These are phyloP conservation scores for Tachuris rubrigastra DNA, from an alignment of 2,113 vertebrate species.

Conservation along the genomic window DNA sequence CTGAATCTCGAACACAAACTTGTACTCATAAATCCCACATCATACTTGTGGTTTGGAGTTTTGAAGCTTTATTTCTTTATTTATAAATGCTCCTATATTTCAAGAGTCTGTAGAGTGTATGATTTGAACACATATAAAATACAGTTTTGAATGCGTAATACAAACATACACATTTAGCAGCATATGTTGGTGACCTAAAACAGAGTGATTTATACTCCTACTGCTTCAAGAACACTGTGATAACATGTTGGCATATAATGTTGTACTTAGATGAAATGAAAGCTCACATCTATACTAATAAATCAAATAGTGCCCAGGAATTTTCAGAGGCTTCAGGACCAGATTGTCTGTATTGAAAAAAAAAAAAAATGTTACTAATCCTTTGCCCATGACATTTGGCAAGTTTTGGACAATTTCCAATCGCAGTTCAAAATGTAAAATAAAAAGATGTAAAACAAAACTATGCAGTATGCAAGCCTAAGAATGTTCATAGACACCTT, in stretches of 20 bases:
- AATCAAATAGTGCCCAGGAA: background rate
- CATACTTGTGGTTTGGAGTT: background rate
- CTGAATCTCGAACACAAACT: background rate
- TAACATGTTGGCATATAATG: background rate
- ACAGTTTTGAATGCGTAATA: background rate
- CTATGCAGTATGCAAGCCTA: background rate
- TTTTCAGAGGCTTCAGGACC: background rate
- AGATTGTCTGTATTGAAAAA: background rate
- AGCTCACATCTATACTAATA: background rate
- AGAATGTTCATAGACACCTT: background rate
- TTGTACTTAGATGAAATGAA: background rate
- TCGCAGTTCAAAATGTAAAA: background rate
- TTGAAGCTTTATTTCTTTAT: background rate
- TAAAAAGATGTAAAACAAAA: background rate
- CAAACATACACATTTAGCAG: background rate
- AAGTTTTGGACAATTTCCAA: background rate
- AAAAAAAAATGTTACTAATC: background rate
- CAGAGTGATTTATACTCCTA: background rate
- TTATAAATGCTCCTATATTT: background rate
- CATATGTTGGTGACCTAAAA: background rate
- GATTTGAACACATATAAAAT: background rate
- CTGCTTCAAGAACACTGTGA: background rate
- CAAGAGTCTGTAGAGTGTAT: background rate
- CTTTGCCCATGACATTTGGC: background rate
- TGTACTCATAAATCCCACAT: background rate